phyloP scores from a whole-genome alignment of 2,797 vertebrate species.

The Babyrousa celebensis region DNA sequence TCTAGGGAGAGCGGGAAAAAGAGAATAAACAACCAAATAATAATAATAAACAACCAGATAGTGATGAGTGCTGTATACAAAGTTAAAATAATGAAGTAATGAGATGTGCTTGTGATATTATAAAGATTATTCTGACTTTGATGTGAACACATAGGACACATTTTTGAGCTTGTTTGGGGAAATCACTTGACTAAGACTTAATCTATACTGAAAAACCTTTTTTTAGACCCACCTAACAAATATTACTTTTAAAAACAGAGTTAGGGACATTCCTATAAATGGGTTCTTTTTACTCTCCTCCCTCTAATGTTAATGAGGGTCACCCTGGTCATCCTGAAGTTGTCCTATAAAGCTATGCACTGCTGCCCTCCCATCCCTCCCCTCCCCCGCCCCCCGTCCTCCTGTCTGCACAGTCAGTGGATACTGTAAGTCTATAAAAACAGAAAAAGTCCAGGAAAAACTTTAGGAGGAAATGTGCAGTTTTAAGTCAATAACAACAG shows the following conservation, averaged over 20 bases:
- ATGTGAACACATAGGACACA: not conserved
- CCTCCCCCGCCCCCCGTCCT: fast-evolving
- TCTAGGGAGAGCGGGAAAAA: not conserved
- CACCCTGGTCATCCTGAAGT: fast-evolving
- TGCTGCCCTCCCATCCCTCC: not conserved
- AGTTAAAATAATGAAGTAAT: not conserved
- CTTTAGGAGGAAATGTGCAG: not conserved
- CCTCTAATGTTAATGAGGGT: not conserved
- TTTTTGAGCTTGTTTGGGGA: too few species aligned
- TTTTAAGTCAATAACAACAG: not conserved
- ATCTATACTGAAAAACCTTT: not conserved
- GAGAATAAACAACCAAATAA: not conserved
- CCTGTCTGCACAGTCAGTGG: not conserved
- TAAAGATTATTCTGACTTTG: not conserved
- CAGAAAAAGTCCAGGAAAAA: not conserved
- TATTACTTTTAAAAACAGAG: not conserved
- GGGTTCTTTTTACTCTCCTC: not conserved
- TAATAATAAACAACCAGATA: not conserved
- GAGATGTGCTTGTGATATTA: not conserved
- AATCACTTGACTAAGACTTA: not conserved
- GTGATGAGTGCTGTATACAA: not conserved
- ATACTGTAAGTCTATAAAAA: not conserved
- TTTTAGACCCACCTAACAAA: not conserved
- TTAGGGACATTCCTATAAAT: not conserved
- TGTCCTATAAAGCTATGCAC: too few species aligned